Percentiles rank a stretch among this genome's conserved stretches.
Evolutionary conservation across 2,113 vertebrate genomes (phyloP).

Genomic region (Nanorana parkeri): DNA sequence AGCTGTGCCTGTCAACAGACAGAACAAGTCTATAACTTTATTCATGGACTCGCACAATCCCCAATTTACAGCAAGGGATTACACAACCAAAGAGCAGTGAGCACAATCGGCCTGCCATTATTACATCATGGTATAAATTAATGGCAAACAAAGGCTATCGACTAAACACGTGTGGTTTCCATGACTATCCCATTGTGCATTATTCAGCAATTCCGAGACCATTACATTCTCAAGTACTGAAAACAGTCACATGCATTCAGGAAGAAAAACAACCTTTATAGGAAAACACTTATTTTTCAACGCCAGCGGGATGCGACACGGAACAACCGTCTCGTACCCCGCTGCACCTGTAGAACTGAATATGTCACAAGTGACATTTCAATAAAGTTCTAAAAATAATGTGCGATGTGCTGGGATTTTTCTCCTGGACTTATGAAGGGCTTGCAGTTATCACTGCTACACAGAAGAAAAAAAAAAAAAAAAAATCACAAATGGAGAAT

Average conservation of each 20-base stretch:
- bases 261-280: neutral
- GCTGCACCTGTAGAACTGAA: too few species aligned
- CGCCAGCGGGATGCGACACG: too few species aligned
- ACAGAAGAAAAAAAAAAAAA: too few species aligned
- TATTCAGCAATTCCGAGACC: conserved; percentile 16
- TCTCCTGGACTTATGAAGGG: too few species aligned
- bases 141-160: conserved; percentile 34
- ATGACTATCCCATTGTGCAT: conserved; percentile 48
- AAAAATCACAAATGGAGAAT: too few species aligned
- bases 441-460: too few species aligned
- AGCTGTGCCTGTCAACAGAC: neutral
- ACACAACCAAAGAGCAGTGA: neutral
- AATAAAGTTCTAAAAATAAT: too few species aligned
- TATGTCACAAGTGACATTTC: too few species aligned
- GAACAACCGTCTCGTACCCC: too few species aligned
- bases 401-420: too few species aligned
- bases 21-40: conserved; percentile 3
- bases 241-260: neutral
- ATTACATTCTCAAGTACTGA: conserved; percentile 26
- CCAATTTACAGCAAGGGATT: conserved; percentile 35
- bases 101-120: conserved; percentile 20
- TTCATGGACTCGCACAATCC: conserved; percentile 36
- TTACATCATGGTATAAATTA: conserved; percentile 41
- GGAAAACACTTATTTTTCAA: too few species aligned
- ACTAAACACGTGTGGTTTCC: conserved; percentile 24